A percentile compares a stretch with the other conserved stretches of the same genome.
These are phyloP conservation scores for Mythimna albipuncta DNA, from an alignment of 2,888 invertebrate species.

Conservation along the genomic window DNA sequence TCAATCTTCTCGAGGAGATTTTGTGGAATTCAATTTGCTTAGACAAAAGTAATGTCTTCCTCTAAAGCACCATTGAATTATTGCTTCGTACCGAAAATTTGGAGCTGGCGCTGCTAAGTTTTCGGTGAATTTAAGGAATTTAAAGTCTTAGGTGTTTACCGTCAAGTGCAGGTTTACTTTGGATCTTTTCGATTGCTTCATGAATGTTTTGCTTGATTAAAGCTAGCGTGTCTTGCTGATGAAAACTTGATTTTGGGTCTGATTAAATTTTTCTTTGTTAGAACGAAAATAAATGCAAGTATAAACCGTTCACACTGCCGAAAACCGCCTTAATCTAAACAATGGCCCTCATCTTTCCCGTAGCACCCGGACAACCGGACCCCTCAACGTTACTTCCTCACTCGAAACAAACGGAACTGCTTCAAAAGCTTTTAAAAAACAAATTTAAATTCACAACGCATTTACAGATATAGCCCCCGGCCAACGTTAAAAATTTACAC, in stretches of 20 bases:
- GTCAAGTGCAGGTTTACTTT: conserved; percentile 3
- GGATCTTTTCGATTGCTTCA: not conserved
- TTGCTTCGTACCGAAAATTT: conserved; percentile 66
- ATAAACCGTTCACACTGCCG: conserved; percentile 8
- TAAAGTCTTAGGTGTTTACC: conserved; percentile 12
- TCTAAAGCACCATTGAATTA: conserved; percentile 74
- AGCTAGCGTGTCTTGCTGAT: not conserved
- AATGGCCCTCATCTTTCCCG: conserved; percentile 37
- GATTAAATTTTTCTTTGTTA: not conserved
- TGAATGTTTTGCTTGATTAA: not conserved
- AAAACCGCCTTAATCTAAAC: conserved; percentile 29
- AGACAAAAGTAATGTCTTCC: conserved; percentile 84
- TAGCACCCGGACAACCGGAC: conserved; percentile 27
- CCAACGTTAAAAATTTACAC: conserved; percentile 77
- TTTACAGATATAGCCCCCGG: conserved; percentile 69
- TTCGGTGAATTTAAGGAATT: conserved; percentile 28
- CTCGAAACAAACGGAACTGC: conserved; percentile 64
- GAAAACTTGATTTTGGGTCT: not conserved
- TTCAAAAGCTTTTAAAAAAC: conserved; percentile 70
- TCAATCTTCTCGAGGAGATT: conserved; percentile 84
- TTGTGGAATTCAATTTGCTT: conserved; percentile 88
- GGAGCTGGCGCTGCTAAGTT: conserved; percentile 40
- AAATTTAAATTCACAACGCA: conserved; percentile 76
- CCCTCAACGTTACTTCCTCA: conserved; percentile 56
- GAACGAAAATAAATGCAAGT: not conserved